Percentiles rank a stretch among this genome's conserved stretches.
These are phyloP conservation scores for Antheraea pernyi DNA, from an alignment of 1,140 invertebrate genomes.

Conservation along the genomic window DNA sequence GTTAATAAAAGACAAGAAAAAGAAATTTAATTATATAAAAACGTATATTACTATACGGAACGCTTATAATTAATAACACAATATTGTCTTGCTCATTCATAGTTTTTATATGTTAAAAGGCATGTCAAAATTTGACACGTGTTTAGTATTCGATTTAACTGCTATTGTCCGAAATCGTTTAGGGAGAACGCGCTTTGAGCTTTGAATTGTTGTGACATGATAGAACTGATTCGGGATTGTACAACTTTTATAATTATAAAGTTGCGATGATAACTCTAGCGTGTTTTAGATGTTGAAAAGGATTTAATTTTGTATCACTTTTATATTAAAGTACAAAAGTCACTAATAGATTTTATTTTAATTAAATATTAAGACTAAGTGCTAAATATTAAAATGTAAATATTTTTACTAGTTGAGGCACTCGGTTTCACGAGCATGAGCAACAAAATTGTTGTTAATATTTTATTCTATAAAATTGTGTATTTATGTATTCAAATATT, in stretches of 20 bases:
- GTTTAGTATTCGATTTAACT: slow-evolving; percentile 69
- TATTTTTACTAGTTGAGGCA: too few species aligned
- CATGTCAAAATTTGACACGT: slow-evolving; percentile 69
- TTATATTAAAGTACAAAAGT: too few species aligned
- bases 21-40: neutral
- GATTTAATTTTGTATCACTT: neutral
- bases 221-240: neutral
- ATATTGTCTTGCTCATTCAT: slow-evolving; percentile 48
- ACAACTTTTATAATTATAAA: neutral
- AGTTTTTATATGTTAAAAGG: slow-evolving; percentile 52
- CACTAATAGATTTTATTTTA: too few species aligned
- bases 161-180: slow-evolving; percentile 41
- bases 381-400: too few species aligned
- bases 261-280: neutral
- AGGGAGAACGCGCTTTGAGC: neutral
- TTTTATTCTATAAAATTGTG: too few species aligned
- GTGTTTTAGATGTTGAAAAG: neutral
- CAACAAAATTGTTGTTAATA: too few species aligned
- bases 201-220: neutral
- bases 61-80: slow-evolving; percentile 19
- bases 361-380: too few species aligned
- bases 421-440: too few species aligned
- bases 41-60: neutral
- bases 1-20: too few species aligned
- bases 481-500: too few species aligned